Conservation (phyloP, 2,797 vertebrate species). For the Arnoldichthys spilopterus region DNA sequence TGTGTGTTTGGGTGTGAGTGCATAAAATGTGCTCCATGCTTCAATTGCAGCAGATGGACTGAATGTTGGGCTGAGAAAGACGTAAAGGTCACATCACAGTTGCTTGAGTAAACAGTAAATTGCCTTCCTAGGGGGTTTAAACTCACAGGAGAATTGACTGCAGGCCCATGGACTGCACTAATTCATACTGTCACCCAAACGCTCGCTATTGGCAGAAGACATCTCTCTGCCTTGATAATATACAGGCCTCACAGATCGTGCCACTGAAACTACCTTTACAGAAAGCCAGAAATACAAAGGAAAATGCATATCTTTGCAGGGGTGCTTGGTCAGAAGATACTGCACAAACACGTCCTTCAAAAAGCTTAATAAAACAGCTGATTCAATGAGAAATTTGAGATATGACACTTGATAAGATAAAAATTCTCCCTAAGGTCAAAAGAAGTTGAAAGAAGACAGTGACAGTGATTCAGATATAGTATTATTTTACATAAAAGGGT, state of each 20-base stretch:
- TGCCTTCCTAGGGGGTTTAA: slow-evolving; percentile 41
- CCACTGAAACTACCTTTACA: slow-evolving; percentile 43
- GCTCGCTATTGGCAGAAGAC: slow-evolving; percentile 40
- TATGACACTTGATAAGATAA: slow-evolving; percentile 15
- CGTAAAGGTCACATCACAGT: slow-evolving; percentile 54
- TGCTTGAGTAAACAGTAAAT: slow-evolving; percentile 53
- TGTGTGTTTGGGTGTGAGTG: slow-evolving; percentile 12
- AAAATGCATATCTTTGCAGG: slow-evolving; percentile 15
- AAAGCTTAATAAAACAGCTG: slow-evolving; percentile 27
- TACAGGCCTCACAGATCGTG: slow-evolving; percentile 30
- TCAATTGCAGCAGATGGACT: slow-evolving; percentile 25
- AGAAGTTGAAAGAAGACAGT: neutral
- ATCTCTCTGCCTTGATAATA: slow-evolving; percentile 34
- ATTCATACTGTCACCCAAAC: slow-evolving; percentile 47
- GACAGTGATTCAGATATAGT: slow-evolving; percentile 1
- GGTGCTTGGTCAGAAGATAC: slow-evolving; percentile 26
- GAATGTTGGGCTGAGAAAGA: slow-evolving; percentile 30
- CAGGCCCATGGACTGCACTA: slow-evolving; percentile 35
- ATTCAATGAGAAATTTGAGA: slow-evolving; percentile 26
- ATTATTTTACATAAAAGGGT: slow-evolving; percentile 3
- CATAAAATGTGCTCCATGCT: slow-evolving; percentile 15
- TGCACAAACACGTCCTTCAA: slow-evolving; percentile 20
- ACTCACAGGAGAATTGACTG: slow-evolving; percentile 48
- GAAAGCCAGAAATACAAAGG: slow-evolving; percentile 38
- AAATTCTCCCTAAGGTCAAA: neutral